Evolutionary conservation across 2,888 invertebrate species (phyloP), one percentile per base, ranked within the genome.

Genomic region (Steromphala cineraria): DNA sequence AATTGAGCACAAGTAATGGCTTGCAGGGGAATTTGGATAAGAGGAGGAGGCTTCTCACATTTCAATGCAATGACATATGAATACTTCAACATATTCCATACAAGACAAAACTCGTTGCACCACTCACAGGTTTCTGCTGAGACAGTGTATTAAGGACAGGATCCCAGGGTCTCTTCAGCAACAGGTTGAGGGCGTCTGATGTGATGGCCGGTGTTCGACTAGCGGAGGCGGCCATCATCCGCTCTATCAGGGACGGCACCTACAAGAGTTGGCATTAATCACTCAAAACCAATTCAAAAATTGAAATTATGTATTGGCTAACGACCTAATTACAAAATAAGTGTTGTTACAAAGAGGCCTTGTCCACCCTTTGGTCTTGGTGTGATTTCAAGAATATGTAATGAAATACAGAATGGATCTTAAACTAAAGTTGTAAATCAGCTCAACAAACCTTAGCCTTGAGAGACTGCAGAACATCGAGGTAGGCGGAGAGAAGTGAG

Each of bases 141-240:
- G 94, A 94, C 67, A 96, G 92, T 83, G 94, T 94, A 21, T 94
- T 92, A 3, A 95, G 93, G 13, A 96, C 94, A 0, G 97, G 97
- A 92, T 97, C 97, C 96, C 97, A 97, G 13, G 96, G 95, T 82
- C 95, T 93, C 90, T 96, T 96, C 36, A 96, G 89, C 56, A 97
- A 94, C 0, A 95, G 95, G 56, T 95, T 95, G 36, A 97, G 93
- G 10, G 95, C 95, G 88, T 96, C 96, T 87, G 95, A 95, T 71
- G 95, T 95, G n/a, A 88, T 52, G 94, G 85, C 84, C 8, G 86
- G 84, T 2, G 89, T 82, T 15, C 82, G 78, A 17, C 80, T 78
- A 1, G 85, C 83, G 1, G 89, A 82, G 4, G 84, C 82, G 13
- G 90, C 94, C 56, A 96, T 94, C 95, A 97, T 96, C 93, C 96